phyloP scores from a whole-genome alignment of 2,888 invertebrate genomes.

The Heliconius aoede region DNA sequence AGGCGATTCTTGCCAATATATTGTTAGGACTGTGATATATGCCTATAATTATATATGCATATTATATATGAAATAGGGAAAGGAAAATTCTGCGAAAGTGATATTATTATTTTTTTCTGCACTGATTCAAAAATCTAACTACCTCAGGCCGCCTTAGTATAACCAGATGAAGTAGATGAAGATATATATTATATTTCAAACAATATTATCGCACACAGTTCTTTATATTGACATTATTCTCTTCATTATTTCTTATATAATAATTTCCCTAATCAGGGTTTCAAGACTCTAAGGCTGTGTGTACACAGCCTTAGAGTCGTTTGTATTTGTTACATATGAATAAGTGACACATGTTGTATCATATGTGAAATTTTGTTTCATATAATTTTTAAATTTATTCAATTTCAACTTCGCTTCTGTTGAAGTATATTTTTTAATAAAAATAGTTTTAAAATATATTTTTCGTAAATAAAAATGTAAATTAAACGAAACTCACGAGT shows the following conservation, averaged over 20 bases:
- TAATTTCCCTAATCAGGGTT: background rate
- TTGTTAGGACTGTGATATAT: constrained; percentile 53
- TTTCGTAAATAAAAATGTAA: background rate
- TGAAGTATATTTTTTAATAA: background rate
- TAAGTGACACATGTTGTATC: constrained; percentile 26
- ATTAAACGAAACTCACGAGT: constrained; percentile 1
- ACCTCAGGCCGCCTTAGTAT: background rate
- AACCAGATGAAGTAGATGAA: background rate
- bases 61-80: too few relatives aligned
- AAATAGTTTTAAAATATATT: background rate
- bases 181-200: background rate
- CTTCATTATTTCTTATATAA: background rate
- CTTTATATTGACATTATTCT: background rate
- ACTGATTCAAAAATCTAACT: background rate
- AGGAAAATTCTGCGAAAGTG: too few relatives aligned
- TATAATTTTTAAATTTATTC: constrained; percentile 16
- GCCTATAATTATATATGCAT: too few relatives aligned
- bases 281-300: background rate
- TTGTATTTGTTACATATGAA: constrained; percentile 50
- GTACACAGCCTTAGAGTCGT: constrained; percentile 47
- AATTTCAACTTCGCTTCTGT: constrained; percentile 17
- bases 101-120: background rate
- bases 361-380: constrained; percentile 18
- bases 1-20: constrained; percentile 64
- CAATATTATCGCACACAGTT: too few relatives aligned